A percentile compares a stretch with the other conserved stretches of the same genome.
These are phyloP conservation scores for Cydia amplana DNA, from an alignment of 1,140 invertebrate genomes.

Conservation along the genomic window DNA sequence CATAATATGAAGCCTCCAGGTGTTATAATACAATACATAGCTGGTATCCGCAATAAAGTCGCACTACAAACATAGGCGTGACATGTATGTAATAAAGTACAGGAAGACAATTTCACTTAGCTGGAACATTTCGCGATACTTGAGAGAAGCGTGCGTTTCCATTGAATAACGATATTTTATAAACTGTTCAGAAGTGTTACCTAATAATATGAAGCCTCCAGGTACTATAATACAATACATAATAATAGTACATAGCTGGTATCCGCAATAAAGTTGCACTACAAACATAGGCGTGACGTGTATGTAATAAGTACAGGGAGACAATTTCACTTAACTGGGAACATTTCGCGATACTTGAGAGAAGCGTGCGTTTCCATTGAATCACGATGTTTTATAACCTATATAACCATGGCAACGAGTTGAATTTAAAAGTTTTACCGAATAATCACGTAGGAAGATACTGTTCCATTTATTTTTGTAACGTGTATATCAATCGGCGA, in stretches of 20 bases:
- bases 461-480: too few relatives aligned
- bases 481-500: too few relatives aligned
- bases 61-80: neutral
- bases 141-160: neutral
- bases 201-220: neutral
- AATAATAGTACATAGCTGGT: too few relatives aligned
- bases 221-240: neutral
- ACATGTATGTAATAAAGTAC: constrained; percentile 29
- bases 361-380: neutral
- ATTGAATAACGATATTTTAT: neutral
- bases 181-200: neutral
- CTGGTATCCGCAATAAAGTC: neutral
- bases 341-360: constrained; percentile 21
- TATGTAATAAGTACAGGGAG: constrained; percentile 30
- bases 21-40: neutral
- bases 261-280: neutral
- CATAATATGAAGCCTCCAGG: neutral
- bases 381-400: neutral
- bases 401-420: too few relatives aligned
- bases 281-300: neutral
- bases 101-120: constrained; percentile 30
- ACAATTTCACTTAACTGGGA: constrained; percentile 27
- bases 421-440: too few relatives aligned
- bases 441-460: too few relatives aligned
- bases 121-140: constrained; percentile 23